Evolutionary conservation across 2,797 vertebrate genomes (phyloP).

Genomic region (Brotogeris chrysoptera): DNA sequence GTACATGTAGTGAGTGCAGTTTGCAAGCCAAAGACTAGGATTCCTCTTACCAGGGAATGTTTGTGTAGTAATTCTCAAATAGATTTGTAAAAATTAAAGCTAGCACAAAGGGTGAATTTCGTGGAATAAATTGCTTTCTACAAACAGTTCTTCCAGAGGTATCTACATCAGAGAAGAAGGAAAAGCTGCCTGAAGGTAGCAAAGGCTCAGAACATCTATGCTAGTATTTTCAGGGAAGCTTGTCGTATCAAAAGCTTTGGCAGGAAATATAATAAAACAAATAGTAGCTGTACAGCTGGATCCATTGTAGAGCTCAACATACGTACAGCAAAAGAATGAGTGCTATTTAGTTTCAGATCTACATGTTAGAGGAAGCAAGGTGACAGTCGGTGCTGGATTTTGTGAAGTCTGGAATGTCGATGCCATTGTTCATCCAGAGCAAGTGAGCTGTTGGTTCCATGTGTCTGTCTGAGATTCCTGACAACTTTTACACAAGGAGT

Average conservation of each 20-base stretch:
- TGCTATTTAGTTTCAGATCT: background rate
- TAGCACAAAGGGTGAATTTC: conserved; percentile 5
- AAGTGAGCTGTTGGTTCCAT: background rate
- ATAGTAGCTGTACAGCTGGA: background rate
- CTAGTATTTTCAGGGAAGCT: background rate
- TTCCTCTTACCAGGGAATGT: background rate
- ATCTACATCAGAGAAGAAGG: background rate
- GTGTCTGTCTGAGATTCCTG: background rate
- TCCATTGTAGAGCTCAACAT: background rate
- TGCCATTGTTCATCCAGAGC: background rate
- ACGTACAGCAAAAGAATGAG: background rate
- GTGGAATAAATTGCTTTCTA: conserved; percentile 14
- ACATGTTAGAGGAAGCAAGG: background rate
- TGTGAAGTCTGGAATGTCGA: background rate
- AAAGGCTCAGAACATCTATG: background rate
- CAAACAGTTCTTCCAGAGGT: background rate
- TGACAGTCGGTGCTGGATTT: background rate
- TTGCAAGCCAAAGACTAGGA: conserved; percentile 29
- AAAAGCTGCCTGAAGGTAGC: background rate
- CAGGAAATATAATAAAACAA: background rate
- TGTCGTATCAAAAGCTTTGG: background rate
- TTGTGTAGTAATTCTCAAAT: conserved; percentile 27
- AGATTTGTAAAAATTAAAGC: conserved; percentile 37
- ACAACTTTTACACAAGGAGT: background rate
- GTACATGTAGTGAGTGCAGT: background rate